Evolutionary conservation across 2,113 vertebrate species (phyloP), one percentile per base, ranked within the genome.

Genomic region (Larimichthys crocea): DNA sequence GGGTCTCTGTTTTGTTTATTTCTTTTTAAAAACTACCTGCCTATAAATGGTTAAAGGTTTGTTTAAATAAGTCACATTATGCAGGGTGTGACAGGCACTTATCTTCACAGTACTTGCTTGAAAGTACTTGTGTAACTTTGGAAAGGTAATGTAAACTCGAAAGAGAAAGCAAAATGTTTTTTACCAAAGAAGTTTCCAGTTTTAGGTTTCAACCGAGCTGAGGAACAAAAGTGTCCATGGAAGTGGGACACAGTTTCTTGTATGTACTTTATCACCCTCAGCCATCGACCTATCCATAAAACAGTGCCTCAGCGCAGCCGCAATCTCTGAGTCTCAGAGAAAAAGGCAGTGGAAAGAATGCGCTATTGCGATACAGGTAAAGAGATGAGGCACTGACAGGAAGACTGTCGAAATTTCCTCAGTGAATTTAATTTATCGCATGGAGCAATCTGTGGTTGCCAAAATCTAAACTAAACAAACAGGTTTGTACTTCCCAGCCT

Each of bases 331-430:
- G 65, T 68, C 74, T 85, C 35, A 80, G 85, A 80, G 74, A 77
- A 26, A 84, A 53, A 79, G 42, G 35, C 64, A 60, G 52, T 19
- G 79, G 76, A 83, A 88, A 82, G 67, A 92, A 89, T 86, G 56
- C 22, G 24, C 66, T 50, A 31, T 89, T 82, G 76, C 78, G 74
- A 68, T 91, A 88, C 74, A 85, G 82, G 76, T 79, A 78, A 65
- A 64, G 20, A 70, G 60, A 80, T 48, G 60, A 88, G n/a, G 52
- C 31, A 68, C 19, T 7, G 56, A 26, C 20, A 31, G 40, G 35
- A 16, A 82, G 42, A n/a, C 40, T 62, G 26, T 62, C 2, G 4
- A 87, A 40, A 79, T 73, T 29, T 74, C n/a, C 55, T 46, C 55
- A 4, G 16, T 67, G 24, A 6, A 42, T 79, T 53, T 53, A 49